Conservation (phyloP, 2,113 vertebrate species). For the Sus scrofa region T2T-Sscrofa CM000826.6:152577501-152578000, state of each 20-base stretch:
- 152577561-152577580: neutral
- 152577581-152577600: neutral
- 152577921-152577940: fast-evolving
- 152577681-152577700: fast-evolving
- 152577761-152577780: neutral
- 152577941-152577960: neutral
- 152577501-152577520: neutral
- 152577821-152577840: no score
- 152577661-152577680: neutral
- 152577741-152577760: neutral
- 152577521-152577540: neutral
- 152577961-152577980: fast-evolving
- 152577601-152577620: neutral
- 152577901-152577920: neutral
- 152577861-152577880: fast-evolving
- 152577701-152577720: neutral
- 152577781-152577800: neutral
- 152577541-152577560: neutral
- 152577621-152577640: neutral
- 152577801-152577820: no score
- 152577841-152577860: neutral
- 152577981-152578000: fast-evolving
- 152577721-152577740: neutral
- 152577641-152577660: neutral
- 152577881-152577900: neutral